A percentile compares a stretch with the other conserved stretches of the same genome.
Evolutionary conservation across 2,113 vertebrate species (phyloP).

Genomic region (Mesembrinibis cayennensis): DNA sequence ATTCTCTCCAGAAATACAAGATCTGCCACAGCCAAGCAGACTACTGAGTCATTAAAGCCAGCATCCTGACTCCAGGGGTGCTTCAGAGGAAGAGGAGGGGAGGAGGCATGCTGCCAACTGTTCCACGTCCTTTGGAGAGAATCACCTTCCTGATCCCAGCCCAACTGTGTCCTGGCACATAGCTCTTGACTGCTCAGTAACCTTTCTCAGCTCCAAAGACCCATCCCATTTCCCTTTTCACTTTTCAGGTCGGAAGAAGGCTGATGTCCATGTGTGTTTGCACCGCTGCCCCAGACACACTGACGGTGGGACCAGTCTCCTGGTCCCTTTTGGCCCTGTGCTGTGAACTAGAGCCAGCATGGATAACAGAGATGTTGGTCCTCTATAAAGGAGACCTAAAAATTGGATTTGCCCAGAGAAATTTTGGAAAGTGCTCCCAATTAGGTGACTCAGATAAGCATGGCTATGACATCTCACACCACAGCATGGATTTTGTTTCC

Average conservation of each 20-base stretch:
- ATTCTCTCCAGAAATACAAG: slow-evolving; percentile 20
- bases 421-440: background rate
- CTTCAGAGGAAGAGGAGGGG: slow-evolving; percentile 55
- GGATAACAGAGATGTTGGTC: background rate
- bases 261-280: background rate
- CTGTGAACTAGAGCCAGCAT: background rate
- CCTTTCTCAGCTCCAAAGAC: background rate
- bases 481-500: background rate
- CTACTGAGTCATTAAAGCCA: slow-evolving; percentile 50
- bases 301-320: background rate
- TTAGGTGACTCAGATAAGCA: background rate
- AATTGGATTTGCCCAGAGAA: background rate
- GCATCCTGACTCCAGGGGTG: slow-evolving; percentile 50
- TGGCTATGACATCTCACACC: background rate
- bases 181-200: background rate
- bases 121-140: background rate
- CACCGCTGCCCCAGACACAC: background rate
- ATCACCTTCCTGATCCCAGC: background rate
- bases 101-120: background rate
- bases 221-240: background rate
- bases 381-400: background rate
- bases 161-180: background rate
- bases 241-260: background rate
- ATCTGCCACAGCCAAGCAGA: slow-evolving; percentile 22
- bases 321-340: background rate